A percentile compares a stretch with the other conserved stretches of the same genome.
Conservation (phyloP, 2,888 invertebrate genomes). For the Metalampra italica region DNA sequence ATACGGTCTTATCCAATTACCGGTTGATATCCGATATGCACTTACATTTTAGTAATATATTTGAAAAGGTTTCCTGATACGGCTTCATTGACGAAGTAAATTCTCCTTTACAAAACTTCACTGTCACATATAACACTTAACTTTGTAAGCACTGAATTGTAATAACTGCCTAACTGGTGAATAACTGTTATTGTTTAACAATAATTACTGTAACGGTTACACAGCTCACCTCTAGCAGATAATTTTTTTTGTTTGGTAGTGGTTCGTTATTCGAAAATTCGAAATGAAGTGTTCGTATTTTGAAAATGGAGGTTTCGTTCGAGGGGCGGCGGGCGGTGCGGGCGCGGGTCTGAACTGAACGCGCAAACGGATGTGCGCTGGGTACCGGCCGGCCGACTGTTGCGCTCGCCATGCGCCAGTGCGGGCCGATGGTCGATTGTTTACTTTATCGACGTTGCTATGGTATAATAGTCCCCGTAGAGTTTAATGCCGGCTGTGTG, state of each 20-base stretch:
- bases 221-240: neutral
- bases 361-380: slow-evolving; percentile 73
- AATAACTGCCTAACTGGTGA: slow-evolving; percentile 13
- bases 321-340: slow-evolving; percentile 19
- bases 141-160: slow-evolving; percentile 6
- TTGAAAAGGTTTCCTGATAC: slow-evolving; percentile 41
- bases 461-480: slow-evolving; percentile 2
- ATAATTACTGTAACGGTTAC: slow-evolving; percentile 18
- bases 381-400: slow-evolving; percentile 62
- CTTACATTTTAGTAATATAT: slow-evolving; percentile 37
- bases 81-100: slow-evolving; percentile 38
- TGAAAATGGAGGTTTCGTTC: neutral
- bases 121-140: slow-evolving; percentile 20
- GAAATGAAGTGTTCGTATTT: slow-evolving; percentile 1
- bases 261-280: slow-evolving; percentile 1
- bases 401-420: slow-evolving; percentile 49
- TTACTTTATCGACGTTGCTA: slow-evolving; percentile 42
- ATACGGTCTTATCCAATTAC: slow-evolving; percentile 43
- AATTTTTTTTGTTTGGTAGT: neutral
- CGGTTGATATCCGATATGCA: slow-evolving; percentile 28
- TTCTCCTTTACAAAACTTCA: slow-evolving; percentile 13
- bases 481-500: no score
- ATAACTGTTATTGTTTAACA: slow-evolving; percentile 20
- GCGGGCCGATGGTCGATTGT: slow-evolving; percentile 53
- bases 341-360: slow-evolving; percentile 52